Evolutionary conservation across 2,797 vertebrate species (phyloP).

Genomic region (Hybognathus amarus): DNA sequence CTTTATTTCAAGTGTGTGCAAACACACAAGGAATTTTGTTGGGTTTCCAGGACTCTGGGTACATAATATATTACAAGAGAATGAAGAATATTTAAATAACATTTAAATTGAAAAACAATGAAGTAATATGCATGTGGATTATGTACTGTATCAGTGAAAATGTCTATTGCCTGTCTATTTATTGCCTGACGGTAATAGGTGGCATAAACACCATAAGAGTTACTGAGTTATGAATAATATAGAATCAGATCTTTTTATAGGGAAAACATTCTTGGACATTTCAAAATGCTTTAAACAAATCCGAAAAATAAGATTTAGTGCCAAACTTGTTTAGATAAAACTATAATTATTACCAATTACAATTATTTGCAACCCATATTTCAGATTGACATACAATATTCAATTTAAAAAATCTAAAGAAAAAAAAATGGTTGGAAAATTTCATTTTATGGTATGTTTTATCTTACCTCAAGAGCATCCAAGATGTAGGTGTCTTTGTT

Average conservation of each 20-base stretch:
- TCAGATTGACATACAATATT: neutral
- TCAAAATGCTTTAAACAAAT: neutral
- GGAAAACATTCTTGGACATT: neutral
- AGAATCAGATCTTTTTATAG: neutral
- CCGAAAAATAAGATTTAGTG: neutral
- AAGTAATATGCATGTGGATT: no score
- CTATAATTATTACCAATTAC: neutral
- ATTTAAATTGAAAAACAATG: no score
- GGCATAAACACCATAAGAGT: neutral
- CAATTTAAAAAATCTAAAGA: neutral
- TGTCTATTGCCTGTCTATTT: neutral
- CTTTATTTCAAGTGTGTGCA: neutral
- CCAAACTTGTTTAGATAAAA: neutral
- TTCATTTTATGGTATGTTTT: no score
- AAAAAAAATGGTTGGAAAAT: neutral
- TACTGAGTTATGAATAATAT: neutral
- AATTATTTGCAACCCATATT: neutral
- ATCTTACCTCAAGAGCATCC: no score
- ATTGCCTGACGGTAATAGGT: neutral
- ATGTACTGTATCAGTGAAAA: no score
- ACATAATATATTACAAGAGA: no score
- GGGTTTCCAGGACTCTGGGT: no score
- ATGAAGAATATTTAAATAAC: no score
- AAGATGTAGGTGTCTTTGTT: no score
- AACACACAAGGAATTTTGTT: neutral